A percentile compares a stretch with the other conserved stretches of the same genome.
These are phyloP conservation scores for Thalpophila matura DNA, from an alignment of 2,888 invertebrate species.

Conservation along the genomic window DNA sequence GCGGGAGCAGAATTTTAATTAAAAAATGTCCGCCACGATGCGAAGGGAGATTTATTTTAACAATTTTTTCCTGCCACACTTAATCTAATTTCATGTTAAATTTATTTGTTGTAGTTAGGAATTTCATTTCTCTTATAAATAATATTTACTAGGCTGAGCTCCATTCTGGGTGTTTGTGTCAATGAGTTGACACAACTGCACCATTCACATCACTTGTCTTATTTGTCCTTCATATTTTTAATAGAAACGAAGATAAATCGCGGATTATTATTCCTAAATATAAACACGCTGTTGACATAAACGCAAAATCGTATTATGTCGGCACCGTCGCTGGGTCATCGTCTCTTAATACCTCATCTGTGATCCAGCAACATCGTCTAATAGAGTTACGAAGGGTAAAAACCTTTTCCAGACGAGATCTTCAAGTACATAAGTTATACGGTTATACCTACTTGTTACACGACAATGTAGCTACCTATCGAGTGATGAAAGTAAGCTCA, in stretches of 20 bases:
- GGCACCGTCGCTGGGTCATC: background rate
- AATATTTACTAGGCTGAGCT: background rate
- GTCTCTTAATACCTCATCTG: background rate
- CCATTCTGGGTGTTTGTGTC: background rate
- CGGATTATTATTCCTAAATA: background rate
- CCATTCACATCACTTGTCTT: too few relatives aligned
- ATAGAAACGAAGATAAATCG: too few relatives aligned
- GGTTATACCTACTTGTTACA: background rate
- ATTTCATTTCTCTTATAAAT: constrained; percentile 19
- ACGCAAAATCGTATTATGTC: background rate
- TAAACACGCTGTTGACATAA: background rate
- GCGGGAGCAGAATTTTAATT: constrained; percentile 72
- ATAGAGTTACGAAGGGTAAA: constrained; percentile 17
- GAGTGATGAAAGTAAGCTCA: constrained; percentile 24
- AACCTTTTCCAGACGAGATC: constrained; percentile 12
- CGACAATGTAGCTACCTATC: background rate
- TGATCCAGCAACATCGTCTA: constrained; percentile 1
- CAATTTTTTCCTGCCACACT: constrained; percentile 46
- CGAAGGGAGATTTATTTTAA: constrained; percentile 61
- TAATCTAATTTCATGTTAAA: constrained; percentile 45
- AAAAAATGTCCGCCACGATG: constrained; percentile 66
- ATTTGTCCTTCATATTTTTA: too few relatives aligned
- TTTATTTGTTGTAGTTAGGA: constrained; percentile 33
- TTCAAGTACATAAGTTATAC: constrained; percentile 7
- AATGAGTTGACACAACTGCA: background rate